Evolutionary conservation across 2,888 invertebrate species (phyloP).

Genomic region (Aporophyla nigra): DNA sequence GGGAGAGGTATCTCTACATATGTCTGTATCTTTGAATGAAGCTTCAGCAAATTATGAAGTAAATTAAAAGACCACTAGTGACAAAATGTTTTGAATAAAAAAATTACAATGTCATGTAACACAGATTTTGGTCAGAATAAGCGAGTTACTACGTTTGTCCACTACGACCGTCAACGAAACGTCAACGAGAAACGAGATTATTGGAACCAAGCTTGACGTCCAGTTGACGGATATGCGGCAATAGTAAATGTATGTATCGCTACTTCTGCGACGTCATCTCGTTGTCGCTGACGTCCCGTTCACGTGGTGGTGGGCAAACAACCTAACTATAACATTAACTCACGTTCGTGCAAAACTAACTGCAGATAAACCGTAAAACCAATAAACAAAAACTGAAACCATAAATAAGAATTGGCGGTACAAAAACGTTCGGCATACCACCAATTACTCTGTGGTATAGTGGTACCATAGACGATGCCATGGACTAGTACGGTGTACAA

Average conservation of each 20-base stretch:
- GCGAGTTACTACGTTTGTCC: neutral
- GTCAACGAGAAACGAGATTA: too few relatives aligned
- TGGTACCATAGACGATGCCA: conserved; percentile 61
- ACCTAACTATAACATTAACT: too few relatives aligned
- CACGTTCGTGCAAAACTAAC: neutral
- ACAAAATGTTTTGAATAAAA: neutral
- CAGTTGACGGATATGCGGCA: too few relatives aligned
- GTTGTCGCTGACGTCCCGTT: too few relatives aligned
- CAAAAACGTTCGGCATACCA: conserved; percentile 56
- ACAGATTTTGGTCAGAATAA: neutral
- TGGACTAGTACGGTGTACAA: conserved; percentile 70
- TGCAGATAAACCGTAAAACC: conserved; percentile 4
- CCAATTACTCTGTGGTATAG: conserved; percentile 72
- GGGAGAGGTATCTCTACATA: neutral
- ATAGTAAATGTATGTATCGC: too few relatives aligned
- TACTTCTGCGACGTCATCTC: too few relatives aligned
- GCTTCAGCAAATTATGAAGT: neutral
- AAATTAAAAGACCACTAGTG: neutral
- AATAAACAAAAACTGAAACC: conserved; percentile 18
- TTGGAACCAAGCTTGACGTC: too few relatives aligned
- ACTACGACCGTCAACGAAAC: too few relatives aligned
- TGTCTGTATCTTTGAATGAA: neutral
- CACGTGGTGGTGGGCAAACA: too few relatives aligned
- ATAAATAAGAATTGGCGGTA: conserved; percentile 60
- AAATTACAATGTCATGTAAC: neutral